Percentiles rank a stretch among this genome's conserved stretches.
These are phyloP conservation scores for Junonia oenone DNA, from an alignment of 2,888 invertebrate species.

Conservation along the genomic window DNA sequence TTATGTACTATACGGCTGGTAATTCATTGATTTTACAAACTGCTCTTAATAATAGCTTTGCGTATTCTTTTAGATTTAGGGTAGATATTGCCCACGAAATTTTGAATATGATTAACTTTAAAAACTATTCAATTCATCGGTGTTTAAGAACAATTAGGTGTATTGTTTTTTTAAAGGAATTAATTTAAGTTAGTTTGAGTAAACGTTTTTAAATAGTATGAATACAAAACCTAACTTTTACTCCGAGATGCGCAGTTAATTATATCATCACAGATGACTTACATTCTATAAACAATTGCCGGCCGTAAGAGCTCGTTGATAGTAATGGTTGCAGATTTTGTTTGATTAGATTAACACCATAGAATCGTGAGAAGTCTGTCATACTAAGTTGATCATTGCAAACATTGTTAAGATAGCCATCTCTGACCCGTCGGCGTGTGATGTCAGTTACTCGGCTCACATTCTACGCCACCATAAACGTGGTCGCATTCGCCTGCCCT, in stretches of 20 bases:
- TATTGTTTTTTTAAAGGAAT: no score
- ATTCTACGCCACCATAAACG: constrained; percentile 59
- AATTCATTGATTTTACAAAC: not conserved
- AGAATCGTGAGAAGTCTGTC: constrained; percentile 32
- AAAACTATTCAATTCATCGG: no score
- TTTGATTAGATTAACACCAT: constrained; percentile 17
- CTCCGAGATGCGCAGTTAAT: not conserved
- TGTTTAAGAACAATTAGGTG: no score
- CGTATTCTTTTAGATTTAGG: no score
- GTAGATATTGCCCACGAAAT: no score
- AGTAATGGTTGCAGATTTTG: constrained; percentile 15
- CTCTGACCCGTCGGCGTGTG: constrained; percentile 51
- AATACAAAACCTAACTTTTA: not conserved
- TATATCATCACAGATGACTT: not conserved
- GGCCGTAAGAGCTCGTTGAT: constrained; percentile 7
- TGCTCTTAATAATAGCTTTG: no score
- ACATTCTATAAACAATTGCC: constrained; percentile 12
- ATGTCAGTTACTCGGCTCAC: constrained; percentile 60
- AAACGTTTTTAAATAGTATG: not conserved
- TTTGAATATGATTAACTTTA: no score
- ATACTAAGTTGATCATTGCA: constrained; percentile 22
- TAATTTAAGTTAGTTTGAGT: no score
- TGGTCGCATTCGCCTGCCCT: constrained; percentile 42
- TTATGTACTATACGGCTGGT: not conserved
- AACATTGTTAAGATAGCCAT: constrained; percentile 45